Evolutionary conservation across 2,113 vertebrate species (phyloP).

Genomic region (Larimichthys crocea): DNA sequence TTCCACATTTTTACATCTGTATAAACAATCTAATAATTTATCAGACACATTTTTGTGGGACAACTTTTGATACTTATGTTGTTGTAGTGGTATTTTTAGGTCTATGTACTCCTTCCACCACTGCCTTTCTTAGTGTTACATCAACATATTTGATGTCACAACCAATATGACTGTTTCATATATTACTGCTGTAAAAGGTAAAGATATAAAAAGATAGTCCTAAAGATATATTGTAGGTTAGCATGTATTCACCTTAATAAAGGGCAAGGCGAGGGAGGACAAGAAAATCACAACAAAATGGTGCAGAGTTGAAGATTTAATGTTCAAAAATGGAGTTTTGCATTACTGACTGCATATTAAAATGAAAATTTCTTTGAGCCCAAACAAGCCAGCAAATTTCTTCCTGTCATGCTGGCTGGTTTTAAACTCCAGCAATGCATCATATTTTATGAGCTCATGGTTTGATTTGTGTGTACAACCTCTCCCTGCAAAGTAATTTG

Average conservation of each 20-base stretch:
- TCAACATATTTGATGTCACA: slow-evolving; percentile 20
- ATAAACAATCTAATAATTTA: background rate
- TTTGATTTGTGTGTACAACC: slow-evolving; percentile 63
- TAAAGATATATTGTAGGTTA: background rate
- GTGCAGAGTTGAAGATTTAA: slow-evolving; percentile 52
- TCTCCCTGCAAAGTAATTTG: slow-evolving; percentile 59
- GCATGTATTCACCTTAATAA: slow-evolving; percentile 3
- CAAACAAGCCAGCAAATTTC: slow-evolving; percentile 51
- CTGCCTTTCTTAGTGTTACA: background rate
- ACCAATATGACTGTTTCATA: slow-evolving; percentile 22
- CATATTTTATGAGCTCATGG: slow-evolving; percentile 60
- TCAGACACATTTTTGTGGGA: background rate
- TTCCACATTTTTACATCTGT: background rate
- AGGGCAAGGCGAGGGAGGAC: background rate
- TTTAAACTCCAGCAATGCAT: slow-evolving; percentile 60
- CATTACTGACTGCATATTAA: slow-evolving; percentile 43
- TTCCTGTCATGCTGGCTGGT: slow-evolving; percentile 55
- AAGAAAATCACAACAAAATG: slow-evolving; percentile 13
- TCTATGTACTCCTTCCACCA: background rate
- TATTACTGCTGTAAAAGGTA: slow-evolving; percentile 10
- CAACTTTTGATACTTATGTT: background rate
- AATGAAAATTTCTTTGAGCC: slow-evolving; percentile 52
- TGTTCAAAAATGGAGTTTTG: slow-evolving; percentile 50
- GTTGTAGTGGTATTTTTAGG: background rate
- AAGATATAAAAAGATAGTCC: background rate